A percentile compares a stretch with the other conserved stretches of the same genome.
Evolutionary conservation across 2,888 invertebrate genomes (phyloP).

Genomic region (Steinernema scapterisci): DNA sequence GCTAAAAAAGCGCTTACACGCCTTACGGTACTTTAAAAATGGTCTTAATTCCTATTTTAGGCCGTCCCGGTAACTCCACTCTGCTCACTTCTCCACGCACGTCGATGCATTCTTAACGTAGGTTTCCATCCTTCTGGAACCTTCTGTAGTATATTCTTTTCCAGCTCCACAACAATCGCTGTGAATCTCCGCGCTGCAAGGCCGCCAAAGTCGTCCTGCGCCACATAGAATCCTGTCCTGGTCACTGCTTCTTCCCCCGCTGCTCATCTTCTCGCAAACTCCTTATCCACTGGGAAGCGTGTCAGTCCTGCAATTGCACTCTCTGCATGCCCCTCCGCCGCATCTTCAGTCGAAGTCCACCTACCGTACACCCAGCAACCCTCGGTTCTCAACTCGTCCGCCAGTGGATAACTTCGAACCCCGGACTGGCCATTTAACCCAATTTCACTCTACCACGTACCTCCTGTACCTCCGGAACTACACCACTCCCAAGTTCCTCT

Average conservation of each 20-base stretch:
- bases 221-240: background rate
- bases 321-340: conserved; percentile 16
- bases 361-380: background rate
- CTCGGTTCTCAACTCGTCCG: background rate
- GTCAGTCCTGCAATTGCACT: background rate
- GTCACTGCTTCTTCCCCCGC: background rate
- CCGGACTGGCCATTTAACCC: conserved; percentile 20
- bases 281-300: background rate
- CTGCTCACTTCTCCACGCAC: conserved; percentile 6
- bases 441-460: too few species aligned
- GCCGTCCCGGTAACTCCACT: conserved; percentile 6
- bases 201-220: background rate
- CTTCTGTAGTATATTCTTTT: background rate
- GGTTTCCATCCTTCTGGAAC: background rate
- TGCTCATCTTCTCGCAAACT: background rate
- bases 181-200: background rate
- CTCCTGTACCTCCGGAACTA: too few species aligned
- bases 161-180: conserved; percentile 2
- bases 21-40: too few species aligned
- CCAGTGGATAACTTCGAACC: conserved; percentile 13
- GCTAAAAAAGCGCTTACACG: too few species aligned
- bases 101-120: background rate
- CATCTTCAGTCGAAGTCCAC: conserved; percentile 18
- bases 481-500: background rate
- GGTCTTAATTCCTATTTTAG: too few species aligned